Conservation (phyloP, 2,113 vertebrate species). For the Antechinus flavipes region DNA sequence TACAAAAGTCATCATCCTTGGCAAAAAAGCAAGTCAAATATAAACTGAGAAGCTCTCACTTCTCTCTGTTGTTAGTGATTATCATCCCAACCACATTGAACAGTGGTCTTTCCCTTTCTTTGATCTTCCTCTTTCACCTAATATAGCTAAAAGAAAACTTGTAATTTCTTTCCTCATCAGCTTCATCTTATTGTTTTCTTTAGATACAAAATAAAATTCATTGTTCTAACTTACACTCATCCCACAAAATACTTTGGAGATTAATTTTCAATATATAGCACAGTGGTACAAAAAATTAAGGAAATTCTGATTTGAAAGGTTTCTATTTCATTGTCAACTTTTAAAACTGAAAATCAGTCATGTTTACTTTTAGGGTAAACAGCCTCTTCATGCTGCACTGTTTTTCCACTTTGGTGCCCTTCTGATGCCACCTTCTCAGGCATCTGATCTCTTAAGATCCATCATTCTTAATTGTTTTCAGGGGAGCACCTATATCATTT, state of each 20-base stretch:
- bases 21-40: background rate
- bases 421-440: background rate
- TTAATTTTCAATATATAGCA: background rate
- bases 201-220: background rate
- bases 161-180: background rate
- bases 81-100: background rate
- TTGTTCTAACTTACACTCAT: background rate
- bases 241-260: background rate
- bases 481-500: background rate
- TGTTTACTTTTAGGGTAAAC: background rate
- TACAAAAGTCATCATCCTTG: background rate
- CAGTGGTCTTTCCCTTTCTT: background rate
- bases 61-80: background rate
- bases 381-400: background rate
- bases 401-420: background rate
- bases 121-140: background rate
- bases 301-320: background rate
- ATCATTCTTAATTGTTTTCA: background rate
- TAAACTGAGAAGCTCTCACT: background rate
- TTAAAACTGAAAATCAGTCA: background rate
- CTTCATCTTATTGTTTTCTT: background rate
- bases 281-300: background rate
- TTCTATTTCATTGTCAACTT: background rate
- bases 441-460: background rate
- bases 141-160: background rate